Evolutionary conservation across 1,140 invertebrate species (phyloP), one percentile per base, ranked within the genome.

Genomic region (Hylaeus anthracinus): DNA sequence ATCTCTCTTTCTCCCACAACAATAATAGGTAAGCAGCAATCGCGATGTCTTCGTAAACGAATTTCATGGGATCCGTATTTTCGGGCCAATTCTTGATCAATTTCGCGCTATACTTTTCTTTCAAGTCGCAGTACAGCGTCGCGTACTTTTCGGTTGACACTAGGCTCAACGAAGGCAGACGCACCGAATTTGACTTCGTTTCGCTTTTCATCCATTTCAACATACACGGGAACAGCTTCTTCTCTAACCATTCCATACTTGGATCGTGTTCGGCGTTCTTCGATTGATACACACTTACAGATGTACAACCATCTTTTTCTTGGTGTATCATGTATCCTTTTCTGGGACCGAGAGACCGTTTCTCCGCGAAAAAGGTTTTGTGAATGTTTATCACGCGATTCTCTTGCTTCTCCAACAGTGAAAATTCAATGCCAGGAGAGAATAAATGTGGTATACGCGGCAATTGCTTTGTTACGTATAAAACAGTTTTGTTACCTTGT

Each of bases 41-140:
- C 6, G 97, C 98, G 78, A 99, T 94, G 92, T 99, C 99, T 95
- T 99, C 98, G 94, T 97, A 98, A 6, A 99, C 97, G 95, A 97
- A 99, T 93, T 99, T 99, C 58, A 95, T 90, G 14, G 98, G 98
- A 94, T 99, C 98, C 55, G 98, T 99, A 84, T 95, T 96, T 93
- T 99, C 98, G 37, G 96, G 95, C 98, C 98, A 99, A 75, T 95
- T 95, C 94, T 96, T 88, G 48, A 95, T 95, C 87, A 98, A 94
- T 53, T 96, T 92, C 81, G 94, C 92, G 3, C 96, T 96, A 95
- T 98, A 98, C 91, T 97, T 98, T 1, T 94, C 85, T 92, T 99
- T 99, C 12, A 98, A 91, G 39, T 95, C 79, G 86, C 96, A 95
- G 91, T 98, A 98, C 45, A 96, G 93, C 55, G 90, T 80, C 88